Evolutionary conservation across 2,888 invertebrate species (phyloP).

Genomic region (Dryobotodes eremita): DNA sequence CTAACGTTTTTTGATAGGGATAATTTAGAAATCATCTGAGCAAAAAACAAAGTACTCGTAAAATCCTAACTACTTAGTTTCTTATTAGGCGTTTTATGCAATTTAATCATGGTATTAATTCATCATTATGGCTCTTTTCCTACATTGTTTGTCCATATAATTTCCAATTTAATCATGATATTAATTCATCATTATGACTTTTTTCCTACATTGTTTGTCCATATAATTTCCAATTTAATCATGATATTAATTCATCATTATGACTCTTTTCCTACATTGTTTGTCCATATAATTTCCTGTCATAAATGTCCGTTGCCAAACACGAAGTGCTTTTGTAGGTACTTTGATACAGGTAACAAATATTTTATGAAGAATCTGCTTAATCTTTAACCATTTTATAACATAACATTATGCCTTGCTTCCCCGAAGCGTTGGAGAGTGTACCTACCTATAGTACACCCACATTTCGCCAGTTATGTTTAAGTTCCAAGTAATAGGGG

Average conservation of each 20-base stretch:
- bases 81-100: slow-evolving; percentile 3
- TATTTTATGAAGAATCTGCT: not conserved
- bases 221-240: slow-evolving; percentile 26
- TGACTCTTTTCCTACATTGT: not conserved
- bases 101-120: slow-evolving; percentile 22
- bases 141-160: slow-evolving; percentile 20
- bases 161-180: no score
- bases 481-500: no score
- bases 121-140: not conserved
- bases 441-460: no score
- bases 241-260: slow-evolving; percentile 27
- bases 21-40: not conserved
- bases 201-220: slow-evolving; percentile 1
- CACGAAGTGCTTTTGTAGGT: no score
- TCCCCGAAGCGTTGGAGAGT: no score
- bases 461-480: no score
- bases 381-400: not conserved
- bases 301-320: slow-evolving; percentile 25
- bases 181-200: no score
- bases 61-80: slow-evolving; percentile 2
- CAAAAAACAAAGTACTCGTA: not conserved
- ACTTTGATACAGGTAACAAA: no score
- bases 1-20: not conserved
- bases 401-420: no score
- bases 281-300: slow-evolving; percentile 26